phyloP scores from a whole-genome alignment of 1,140 invertebrate genomes.

The Cydia pomonella region DNA sequence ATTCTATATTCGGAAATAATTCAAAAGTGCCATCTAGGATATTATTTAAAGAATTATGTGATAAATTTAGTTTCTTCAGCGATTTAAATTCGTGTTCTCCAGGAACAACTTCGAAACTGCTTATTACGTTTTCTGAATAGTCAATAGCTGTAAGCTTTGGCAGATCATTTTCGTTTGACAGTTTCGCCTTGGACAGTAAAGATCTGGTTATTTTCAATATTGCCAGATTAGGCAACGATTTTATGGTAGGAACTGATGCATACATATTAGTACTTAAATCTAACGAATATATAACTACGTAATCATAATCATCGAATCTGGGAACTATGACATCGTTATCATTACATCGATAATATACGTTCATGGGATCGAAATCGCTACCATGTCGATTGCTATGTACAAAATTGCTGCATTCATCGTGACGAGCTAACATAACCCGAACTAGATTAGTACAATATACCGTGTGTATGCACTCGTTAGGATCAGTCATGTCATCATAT shows the following conservation, averaged over 20 bases:
- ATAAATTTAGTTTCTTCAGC: not conserved
- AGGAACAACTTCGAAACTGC: not conserved
- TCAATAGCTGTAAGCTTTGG: not conserved
- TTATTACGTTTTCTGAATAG: constrained; percentile 24
- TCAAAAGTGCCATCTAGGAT: constrained; percentile 9
- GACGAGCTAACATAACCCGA: not conserved
- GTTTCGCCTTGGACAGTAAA: not conserved
- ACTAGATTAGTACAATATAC: not conserved
- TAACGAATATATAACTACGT: not conserved
- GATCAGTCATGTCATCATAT: not conserved
- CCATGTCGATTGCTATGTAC: not conserved
- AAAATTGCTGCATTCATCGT: not conserved
- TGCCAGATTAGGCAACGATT: not conserved
- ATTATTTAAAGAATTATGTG: not conserved
- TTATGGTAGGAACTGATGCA: not conserved
- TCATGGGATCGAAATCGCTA: not conserved
- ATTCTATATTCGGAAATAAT: not conserved
- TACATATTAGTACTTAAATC: constrained; percentile 6
- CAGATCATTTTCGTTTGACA: constrained; percentile 7
- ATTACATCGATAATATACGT: not conserved
- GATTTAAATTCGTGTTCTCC: not conserved
- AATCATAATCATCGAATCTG: not conserved
- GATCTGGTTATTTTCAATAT: not conserved
- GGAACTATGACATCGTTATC: not conserved
- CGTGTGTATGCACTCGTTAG: not conserved